These are phyloP conservation scores for Plectrocnemia conspersa DNA, from an alignment of 1,140 invertebrate genomes.

Conservation along the genomic window DNA sequence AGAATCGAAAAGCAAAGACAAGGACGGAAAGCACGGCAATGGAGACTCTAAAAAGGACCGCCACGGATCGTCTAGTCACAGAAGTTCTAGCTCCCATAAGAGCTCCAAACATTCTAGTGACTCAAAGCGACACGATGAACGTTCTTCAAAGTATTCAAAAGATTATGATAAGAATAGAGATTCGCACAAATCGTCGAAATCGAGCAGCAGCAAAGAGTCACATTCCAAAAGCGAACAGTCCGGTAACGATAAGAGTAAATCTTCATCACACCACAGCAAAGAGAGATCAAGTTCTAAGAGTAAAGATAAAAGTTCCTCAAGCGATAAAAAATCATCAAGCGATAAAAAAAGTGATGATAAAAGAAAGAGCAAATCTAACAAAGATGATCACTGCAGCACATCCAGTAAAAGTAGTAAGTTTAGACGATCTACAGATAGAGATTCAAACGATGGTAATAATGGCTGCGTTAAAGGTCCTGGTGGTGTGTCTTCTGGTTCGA, in stretches of 20 bases:
- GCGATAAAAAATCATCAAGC: slow-evolving; percentile 23
- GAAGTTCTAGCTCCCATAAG: slow-evolving; percentile 38
- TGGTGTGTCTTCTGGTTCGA: slow-evolving; percentile 15
- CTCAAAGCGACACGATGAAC: slow-evolving; percentile 21
- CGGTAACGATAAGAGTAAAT: slow-evolving; percentile 8
- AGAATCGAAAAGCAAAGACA: slow-evolving; percentile 38
- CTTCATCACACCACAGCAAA: slow-evolving; percentile 29
- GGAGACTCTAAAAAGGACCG: slow-evolving; percentile 38
- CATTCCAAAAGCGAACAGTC: slow-evolving; percentile 21
- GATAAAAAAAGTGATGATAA: slow-evolving; percentile 46
- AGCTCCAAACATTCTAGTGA: slow-evolving; percentile 24
- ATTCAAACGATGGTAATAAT: slow-evolving; percentile 55
- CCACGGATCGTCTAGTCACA: slow-evolving; percentile 40
- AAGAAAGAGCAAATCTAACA: slow-evolving; percentile 44
- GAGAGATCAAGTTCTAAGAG: slow-evolving; percentile 21
- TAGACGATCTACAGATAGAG: slow-evolving; percentile 53
- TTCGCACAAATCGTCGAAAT: slow-evolving; percentile 27
- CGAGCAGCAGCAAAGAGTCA: slow-evolving; percentile 29
- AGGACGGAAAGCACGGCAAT: slow-evolving; percentile 38
- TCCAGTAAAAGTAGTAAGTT: slow-evolving; percentile 48
- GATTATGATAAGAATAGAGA: slow-evolving; percentile 26
- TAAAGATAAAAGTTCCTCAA: slow-evolving; percentile 15
- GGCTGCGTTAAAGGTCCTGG: slow-evolving; percentile 44
- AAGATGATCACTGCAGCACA: slow-evolving; percentile 55
- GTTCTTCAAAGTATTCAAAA: slow-evolving; percentile 32